phyloP scores from a whole-genome alignment of 1,140 invertebrate species.

The Tachypleus tridentatus region DNA sequence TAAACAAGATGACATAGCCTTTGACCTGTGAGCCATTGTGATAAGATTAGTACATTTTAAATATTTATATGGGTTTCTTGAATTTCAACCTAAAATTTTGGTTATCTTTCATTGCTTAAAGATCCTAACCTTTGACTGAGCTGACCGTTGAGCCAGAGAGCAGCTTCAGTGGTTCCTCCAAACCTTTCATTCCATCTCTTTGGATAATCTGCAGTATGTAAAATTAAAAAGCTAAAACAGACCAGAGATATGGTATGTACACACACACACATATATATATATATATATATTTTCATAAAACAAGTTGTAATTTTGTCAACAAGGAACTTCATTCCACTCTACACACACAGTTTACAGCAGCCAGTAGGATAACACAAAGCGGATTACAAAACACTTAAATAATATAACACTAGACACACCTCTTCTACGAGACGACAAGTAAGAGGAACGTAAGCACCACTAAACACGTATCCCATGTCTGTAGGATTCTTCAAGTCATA shows the following conservation, averaged over 20 bases:
- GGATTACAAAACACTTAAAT: too few species aligned
- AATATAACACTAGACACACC: too few species aligned
- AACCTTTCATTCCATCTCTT: conserved; percentile 28
- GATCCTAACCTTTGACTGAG: not conserved
- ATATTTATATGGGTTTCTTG: too few species aligned
- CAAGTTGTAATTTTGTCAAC: not conserved
- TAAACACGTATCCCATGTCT: conserved; percentile 70
- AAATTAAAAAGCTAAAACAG: not conserved
- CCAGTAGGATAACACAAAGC: too few species aligned
- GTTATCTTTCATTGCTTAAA: too few species aligned
- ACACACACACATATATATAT: not conserved
- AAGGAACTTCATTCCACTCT: too few species aligned
- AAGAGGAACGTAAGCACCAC: conserved; percentile 67
- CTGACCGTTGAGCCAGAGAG: conserved; percentile 27
- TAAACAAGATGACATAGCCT: too few species aligned
- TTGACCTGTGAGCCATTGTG: too few species aligned
- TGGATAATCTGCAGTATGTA: conserved; percentile 26
- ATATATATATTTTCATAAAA: not conserved
- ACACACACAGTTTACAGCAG: too few species aligned
- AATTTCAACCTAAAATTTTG: not conserved
- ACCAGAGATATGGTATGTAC: conserved; percentile 5
- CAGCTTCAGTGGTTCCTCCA: conserved; percentile 32
- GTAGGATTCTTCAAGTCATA: conserved; percentile 45
- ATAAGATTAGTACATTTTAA: conserved; percentile 1
- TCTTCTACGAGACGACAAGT: conserved; percentile 42